Evolutionary conservation across 2,888 invertebrate genomes (phyloP).

Genomic region (Sycophila texana): DNA sequence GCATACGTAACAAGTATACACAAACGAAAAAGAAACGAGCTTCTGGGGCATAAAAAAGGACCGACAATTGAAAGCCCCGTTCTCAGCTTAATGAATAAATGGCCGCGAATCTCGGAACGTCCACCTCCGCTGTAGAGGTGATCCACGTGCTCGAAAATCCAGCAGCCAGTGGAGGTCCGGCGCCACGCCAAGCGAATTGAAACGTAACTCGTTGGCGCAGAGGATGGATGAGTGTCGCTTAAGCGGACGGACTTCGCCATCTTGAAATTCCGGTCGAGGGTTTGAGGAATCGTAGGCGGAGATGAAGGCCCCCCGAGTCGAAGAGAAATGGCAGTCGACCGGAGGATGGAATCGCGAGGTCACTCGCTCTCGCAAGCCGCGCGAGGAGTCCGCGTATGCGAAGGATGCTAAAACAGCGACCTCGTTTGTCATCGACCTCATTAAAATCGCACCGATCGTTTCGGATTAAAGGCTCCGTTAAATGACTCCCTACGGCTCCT

Average conservation of each 20-base stretch:
- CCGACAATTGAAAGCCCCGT: not conserved
- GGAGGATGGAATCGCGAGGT: conserved; percentile 60
- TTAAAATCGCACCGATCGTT: conserved; percentile 76
- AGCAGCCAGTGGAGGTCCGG: conserved; percentile 10
- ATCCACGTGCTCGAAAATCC: too few relatives aligned
- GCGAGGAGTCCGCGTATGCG: not conserved
- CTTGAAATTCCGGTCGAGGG: conserved; percentile 69
- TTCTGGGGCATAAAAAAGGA: conserved; percentile 21
- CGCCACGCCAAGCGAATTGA: conserved; percentile 64
- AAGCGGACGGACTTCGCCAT: conserved; percentile 66
- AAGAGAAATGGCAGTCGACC: conserved; percentile 41
- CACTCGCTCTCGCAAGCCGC: conserved; percentile 38
- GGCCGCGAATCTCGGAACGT: too few relatives aligned
- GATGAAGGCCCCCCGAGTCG: conserved; percentile 71
- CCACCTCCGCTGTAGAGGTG: too few relatives aligned
- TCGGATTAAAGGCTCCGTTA: conserved; percentile 63
- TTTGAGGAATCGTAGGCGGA: conserved; percentile 75
- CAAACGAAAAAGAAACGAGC: conserved; percentile 20
- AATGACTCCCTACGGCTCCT: too few relatives aligned
- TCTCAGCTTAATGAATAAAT: not conserved
- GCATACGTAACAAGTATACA: not conserved
- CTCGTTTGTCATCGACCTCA: conserved; percentile 77
- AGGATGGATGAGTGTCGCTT: conserved; percentile 70
- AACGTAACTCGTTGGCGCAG: conserved; percentile 63
- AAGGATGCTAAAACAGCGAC: conserved; percentile 56